Evolutionary conservation across 2,797 vertebrate species (phyloP).

Genomic region (Masticophis lateralis): DNA sequence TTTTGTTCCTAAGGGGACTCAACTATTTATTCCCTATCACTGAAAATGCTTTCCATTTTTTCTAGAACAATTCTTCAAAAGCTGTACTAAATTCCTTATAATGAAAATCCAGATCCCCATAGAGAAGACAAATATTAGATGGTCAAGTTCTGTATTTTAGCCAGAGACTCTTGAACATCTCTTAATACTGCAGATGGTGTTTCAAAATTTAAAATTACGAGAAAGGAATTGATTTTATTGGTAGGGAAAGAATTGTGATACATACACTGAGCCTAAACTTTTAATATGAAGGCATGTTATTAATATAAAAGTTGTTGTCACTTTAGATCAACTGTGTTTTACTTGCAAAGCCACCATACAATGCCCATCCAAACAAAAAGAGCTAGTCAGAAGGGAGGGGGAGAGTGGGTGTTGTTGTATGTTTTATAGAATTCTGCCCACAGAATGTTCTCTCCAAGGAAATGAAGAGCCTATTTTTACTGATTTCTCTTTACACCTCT

Average conservation of each 20-base stretch:
- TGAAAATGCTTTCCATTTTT: background rate
- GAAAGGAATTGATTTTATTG: background rate
- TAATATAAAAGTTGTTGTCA: background rate
- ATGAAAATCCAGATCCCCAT: background rate
- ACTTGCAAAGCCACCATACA: background rate
- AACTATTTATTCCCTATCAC: background rate
- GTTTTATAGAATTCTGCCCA: background rate
- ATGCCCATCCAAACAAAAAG: background rate
- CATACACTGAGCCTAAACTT: background rate
- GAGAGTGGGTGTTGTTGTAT: background rate
- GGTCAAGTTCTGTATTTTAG: background rate
- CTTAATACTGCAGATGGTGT: background rate
- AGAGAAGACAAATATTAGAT: background rate
- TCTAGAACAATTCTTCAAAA: background rate
- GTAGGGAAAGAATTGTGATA: background rate
- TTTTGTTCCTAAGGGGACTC: background rate
- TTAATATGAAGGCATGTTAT: background rate
- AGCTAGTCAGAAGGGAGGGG: background rate
- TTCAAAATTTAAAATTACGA: background rate
- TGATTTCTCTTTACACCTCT: background rate
- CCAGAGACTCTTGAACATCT: constrained; percentile 2
- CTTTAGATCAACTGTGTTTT: background rate
- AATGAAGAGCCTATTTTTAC: background rate
- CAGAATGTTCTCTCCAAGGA: background rate
- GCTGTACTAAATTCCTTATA: background rate